A percentile compares a stretch with the other conserved stretches of the same genome.
These are phyloP conservation scores for Dicrostonyx torquatus DNA, from an alignment of 2,797 vertebrate genomes.

Conservation along the genomic window DNA sequence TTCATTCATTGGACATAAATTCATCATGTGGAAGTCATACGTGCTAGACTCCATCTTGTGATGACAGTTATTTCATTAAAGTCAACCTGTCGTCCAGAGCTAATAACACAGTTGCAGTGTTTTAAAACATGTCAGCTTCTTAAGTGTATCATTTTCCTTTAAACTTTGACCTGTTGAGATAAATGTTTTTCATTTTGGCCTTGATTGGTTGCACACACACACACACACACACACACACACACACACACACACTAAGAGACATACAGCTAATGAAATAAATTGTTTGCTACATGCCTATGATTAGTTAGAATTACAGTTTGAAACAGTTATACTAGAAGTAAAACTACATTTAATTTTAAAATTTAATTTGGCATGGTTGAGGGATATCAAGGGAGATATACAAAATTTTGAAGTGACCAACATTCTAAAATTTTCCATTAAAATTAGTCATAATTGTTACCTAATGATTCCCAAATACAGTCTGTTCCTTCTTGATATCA, in stretches of 20 bases:
- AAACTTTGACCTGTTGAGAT: conserved; percentile 80
- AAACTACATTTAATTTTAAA: conserved; percentile 61
- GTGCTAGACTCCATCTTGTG: conserved; percentile 55
- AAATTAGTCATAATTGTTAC: conserved; percentile 44
- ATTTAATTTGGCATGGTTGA: conserved; percentile 51
- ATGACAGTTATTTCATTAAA: conserved; percentile 41
- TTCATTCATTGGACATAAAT: conserved; percentile 34
- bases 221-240: background rate
- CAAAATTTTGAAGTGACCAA: conserved; percentile 33
- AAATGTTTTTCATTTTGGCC: conserved; percentile 78
- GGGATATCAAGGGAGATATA: conserved; percentile 20
- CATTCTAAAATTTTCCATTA: background rate
- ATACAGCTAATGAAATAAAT: conserved; percentile 75
- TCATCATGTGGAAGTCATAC: conserved; percentile 15
- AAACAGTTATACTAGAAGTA: conserved; percentile 38
- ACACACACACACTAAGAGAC: conserved; percentile 18
- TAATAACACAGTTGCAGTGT: conserved; percentile 69
- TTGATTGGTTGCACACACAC: conserved; percentile 67
- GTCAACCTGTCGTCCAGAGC: conserved; percentile 41
- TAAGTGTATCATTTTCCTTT: conserved; percentile 71
- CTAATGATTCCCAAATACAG: background rate
- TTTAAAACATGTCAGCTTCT: conserved; percentile 79
- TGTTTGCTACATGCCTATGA: conserved; percentile 41
- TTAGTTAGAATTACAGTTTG: conserved; percentile 59
- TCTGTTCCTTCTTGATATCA: conserved; percentile 32